These are phyloP conservation scores for Ornithoptera alexandrae DNA, from an alignment of 2,888 invertebrate genomes.

Conservation along the genomic window DNA sequence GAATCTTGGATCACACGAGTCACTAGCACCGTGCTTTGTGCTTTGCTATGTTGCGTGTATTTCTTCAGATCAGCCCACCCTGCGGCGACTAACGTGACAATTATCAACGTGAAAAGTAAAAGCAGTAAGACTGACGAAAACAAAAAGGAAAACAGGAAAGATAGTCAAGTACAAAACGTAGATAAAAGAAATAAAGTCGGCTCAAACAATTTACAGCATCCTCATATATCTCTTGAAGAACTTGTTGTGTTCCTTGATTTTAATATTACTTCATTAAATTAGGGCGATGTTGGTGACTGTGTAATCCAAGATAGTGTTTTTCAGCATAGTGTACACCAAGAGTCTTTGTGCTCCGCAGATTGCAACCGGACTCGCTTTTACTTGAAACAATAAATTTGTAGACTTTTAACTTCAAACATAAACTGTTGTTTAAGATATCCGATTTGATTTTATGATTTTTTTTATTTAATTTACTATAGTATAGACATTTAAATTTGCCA, in stretches of 20 bases:
- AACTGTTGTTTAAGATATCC: background rate
- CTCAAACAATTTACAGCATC: conserved; percentile 34
- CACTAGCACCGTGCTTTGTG: conserved; percentile 69
- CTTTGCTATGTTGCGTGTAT: conserved; percentile 73
- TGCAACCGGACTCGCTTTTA: conserved; percentile 77
- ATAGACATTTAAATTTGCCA: background rate
- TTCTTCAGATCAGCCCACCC: conserved; percentile 70
- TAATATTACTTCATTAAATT: conserved; percentile 18
- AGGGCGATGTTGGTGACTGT: conserved; percentile 75
- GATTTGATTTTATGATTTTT: background rate
- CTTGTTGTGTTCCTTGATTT: background rate
- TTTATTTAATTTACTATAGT: background rate
- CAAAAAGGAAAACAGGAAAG: conserved; percentile 70
- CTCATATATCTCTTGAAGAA: conserved; percentile 20
- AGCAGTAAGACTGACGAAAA: conserved; percentile 40
- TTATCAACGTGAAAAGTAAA: conserved; percentile 35
- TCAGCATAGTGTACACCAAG: conserved; percentile 59
- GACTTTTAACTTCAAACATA: conserved; percentile 2
- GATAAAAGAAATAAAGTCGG: conserved; percentile 62
- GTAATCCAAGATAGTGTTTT: conserved; percentile 79
- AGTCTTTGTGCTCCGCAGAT: conserved; percentile 80
- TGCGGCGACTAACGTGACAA: conserved; percentile 42
- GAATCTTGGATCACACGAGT: conserved; percentile 77
- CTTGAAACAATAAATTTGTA: conserved; percentile 22
- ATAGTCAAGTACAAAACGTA: conserved; percentile 68